Base-by-base conservation (phyloP, 1,140 invertebrate genomes). In the Eumeta japonica region DNA sequence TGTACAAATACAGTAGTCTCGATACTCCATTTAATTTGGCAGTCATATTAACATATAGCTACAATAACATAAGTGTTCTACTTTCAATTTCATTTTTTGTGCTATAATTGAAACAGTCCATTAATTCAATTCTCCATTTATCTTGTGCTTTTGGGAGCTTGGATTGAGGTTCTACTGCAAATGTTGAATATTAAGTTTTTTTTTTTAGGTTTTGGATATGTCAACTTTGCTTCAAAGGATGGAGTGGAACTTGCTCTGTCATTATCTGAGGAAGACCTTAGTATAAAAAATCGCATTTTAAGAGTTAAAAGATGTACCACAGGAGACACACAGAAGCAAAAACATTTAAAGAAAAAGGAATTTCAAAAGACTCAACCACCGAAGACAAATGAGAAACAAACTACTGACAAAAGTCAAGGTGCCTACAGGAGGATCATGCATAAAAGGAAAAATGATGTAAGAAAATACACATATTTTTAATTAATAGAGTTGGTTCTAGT, bases 201-300 rank as follows among this genome's bases (percentile, higher is more conserved):
- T 38, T 30, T 39, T 55, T 11, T 43, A 77, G 75, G 83, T 35
- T 79, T 83, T 52, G 83, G 77, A 7, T 85, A 81, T 49, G 63
- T 85, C 1, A 83, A 84, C 53, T 86, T 84, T 41, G 52, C 65
- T 35, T 77, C 75, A 12, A 59, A 75, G 36, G 83, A 85, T 48
- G 64, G 79, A 11, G 84, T 83, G 2, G 73, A 81, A 53, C 52
- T 85, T 7, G 85, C 85, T 1, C 48, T 88, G 9, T 67, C 80
- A 35, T 55, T 85, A 34, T 60, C 81, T 39, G 79, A 80, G 45
- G 73, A 76, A 38, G 70, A 76, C 28, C 37, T 76, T 1, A 67
- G 64, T 1, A 67, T 76, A n/a, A 70, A 68, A 28, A 72, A 72
- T 39, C 70, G 71, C 50, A 67, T 68, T 37, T 20, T 77, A 10